These are phyloP conservation scores for Neotoma lepida DNA, from an alignment of 2,113 vertebrate genomes.

Conservation along the genomic window DNA sequence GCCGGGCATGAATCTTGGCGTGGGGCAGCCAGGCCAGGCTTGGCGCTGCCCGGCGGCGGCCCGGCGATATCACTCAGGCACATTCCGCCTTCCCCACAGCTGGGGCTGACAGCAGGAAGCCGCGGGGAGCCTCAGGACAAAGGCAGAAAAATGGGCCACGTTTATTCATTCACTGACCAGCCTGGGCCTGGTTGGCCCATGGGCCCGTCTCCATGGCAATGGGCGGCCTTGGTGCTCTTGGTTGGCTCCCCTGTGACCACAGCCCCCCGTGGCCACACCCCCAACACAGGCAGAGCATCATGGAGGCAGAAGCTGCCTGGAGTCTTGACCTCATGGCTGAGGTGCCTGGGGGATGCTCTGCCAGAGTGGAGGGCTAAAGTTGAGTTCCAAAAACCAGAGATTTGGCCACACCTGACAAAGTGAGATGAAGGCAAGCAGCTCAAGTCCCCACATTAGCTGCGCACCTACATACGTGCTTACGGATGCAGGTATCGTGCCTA, in stretches of 20 bases:
- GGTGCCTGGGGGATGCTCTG: neutral
- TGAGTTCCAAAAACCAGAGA: neutral
- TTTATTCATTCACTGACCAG: conserved; percentile 86
- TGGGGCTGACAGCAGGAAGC: conserved; percentile 85
- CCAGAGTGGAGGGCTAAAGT: neutral
- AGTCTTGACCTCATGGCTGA: neutral
- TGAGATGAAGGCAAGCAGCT: neutral
- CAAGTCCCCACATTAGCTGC: neutral
- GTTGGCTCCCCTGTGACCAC: conserved; percentile 77
- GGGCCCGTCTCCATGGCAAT: conserved; percentile 84
- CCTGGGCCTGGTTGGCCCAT: conserved; percentile 75
- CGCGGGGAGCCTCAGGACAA: conserved; percentile 82
- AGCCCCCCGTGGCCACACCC: conserved; percentile 38
- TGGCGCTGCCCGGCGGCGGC: conserved; percentile 74
- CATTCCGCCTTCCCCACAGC: conserved; percentile 82
- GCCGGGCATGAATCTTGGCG: conserved; percentile 76
- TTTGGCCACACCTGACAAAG: neutral
- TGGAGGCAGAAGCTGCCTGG: neutral
- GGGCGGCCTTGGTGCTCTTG: conserved; percentile 47
- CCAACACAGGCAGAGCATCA: conserved; percentile 43
- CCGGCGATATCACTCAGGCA: conserved; percentile 76
- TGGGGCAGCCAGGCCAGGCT: conserved; percentile 69
- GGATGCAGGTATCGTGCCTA: rapidly evolving
- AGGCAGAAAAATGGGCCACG: conserved; percentile 83
- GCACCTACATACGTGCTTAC: neutral